These are phyloP conservation scores for Polypedilum pembai DNA, from an alignment of 1,140 invertebrate genomes.

Conservation along the genomic window DNA sequence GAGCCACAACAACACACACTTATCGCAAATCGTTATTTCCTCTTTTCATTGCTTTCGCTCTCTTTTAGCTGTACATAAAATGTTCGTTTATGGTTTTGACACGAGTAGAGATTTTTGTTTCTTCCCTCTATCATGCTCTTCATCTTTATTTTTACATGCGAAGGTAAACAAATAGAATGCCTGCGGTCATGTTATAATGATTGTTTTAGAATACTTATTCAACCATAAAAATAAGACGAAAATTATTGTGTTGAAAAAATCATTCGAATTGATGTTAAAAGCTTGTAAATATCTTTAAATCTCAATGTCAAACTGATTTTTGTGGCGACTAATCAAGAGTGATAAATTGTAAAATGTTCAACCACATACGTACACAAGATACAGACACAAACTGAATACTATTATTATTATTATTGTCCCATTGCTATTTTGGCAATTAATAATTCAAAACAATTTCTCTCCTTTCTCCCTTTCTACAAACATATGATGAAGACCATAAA, in stretches of 20 bases:
- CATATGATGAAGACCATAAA: not conserved
- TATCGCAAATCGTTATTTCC: conserved; percentile 16
- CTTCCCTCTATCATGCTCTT: not conserved
- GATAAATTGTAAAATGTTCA: not conserved
- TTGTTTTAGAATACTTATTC: not conserved
- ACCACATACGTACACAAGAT: not conserved
- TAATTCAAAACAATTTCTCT: conserved; percentile 7
- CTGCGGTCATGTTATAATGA: conserved; percentile 21
- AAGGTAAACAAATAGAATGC: not conserved
- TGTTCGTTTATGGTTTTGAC: conserved; percentile 6
- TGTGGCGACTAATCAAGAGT: not conserved
- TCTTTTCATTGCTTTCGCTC: not conserved
- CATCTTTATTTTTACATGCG: not conserved
- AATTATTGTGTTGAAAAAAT: too few species aligned
- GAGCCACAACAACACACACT: not conserved
- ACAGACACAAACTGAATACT: not conserved
- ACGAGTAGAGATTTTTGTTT: not conserved
- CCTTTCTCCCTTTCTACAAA: not conserved
- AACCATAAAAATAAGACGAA: too few species aligned
- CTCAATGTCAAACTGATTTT: too few species aligned
- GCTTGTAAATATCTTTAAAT: too few species aligned
- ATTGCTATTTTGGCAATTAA: not conserved
- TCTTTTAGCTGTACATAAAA: not conserved
- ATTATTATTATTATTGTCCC: not conserved
- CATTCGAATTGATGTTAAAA: too few species aligned